Base-by-base conservation (phyloP, 2,888 invertebrate species). In the Onthophagus sagittarius region DNA sequence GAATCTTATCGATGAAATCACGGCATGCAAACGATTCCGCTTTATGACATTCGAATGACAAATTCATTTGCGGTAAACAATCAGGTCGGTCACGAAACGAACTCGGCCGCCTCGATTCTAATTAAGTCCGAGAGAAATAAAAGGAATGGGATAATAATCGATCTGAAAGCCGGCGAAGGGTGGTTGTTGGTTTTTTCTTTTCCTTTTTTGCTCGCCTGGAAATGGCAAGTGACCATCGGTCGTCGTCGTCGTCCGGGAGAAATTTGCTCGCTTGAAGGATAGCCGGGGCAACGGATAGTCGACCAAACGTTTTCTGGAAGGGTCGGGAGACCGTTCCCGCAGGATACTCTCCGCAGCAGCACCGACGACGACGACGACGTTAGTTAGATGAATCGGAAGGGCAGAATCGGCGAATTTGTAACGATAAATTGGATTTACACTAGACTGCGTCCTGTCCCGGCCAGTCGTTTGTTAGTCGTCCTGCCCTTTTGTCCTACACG, bases 401-500 rank as follows among this genome's bases (percentile, higher is more conserved):
- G 80, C 80, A 82, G 79, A 83, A 82, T 83, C 81, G 83, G 83
- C 81, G 83, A 84, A 82, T 84, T 84, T 83, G 82, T 79, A 82
- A 84, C 82, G 39, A 82, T 83, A 84, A 84, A 84, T 84, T 83
- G 84, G 83, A 83, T 84, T 84, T 83, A 83, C 84, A 84, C 82
- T 82, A 84, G 82, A 84, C 76, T 83, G 83, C 79, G 77, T 80
- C 75, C 74, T 74, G 74, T 13, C 53, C 62, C 71, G 67, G 74
- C 72, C 74, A 74, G 70, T 72, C 71, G 69, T 70, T 65, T 31
- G 64, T 70, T 63, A 64, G 70, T 73, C 23, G 23, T 23, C 73
- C 70, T 13, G 4, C 6, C 63, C 15, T 11, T 63, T 62, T 13
- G 11, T 33, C 32, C 71, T 63, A 53, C 23, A 23, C 39, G 39